phyloP scores from a whole-genome alignment of 30 jellyfish, hydroid and myxozoan species.

The Morbakka virulenta region DNA sequence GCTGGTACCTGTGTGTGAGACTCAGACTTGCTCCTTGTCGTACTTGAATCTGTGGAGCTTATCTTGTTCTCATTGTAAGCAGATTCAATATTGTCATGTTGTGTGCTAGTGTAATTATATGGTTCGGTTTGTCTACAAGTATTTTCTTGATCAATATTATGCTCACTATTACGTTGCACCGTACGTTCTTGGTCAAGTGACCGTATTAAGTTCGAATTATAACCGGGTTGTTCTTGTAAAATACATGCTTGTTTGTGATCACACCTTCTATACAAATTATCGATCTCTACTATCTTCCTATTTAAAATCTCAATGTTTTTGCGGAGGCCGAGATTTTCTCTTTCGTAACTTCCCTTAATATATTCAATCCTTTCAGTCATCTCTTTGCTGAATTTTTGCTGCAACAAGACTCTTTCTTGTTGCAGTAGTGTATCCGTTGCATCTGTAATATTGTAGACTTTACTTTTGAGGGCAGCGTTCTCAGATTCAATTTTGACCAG shows the following conservation, averaged over 20 bases:
- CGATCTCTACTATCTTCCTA: constrained; percentile 38
- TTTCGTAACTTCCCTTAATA: constrained; percentile 70
- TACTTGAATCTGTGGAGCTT: not conserved
- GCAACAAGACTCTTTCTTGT: constrained; percentile 55
- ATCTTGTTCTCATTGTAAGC: not conserved
- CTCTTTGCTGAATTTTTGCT: constrained; percentile 73
- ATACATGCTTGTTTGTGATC: not conserved
- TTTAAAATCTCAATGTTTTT: constrained; percentile 38
- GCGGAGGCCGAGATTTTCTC: constrained; percentile 72
- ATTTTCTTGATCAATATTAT: not conserved
- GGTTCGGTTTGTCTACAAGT: not conserved
- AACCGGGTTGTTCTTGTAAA: not conserved
- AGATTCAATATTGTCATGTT: not conserved
- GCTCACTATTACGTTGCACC: not conserved
- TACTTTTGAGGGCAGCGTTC: constrained; percentile 42
- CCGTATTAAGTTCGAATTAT: not conserved
- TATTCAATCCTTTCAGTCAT: constrained; percentile 75
- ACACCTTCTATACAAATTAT: not conserved
- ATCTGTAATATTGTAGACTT: constrained; percentile 26
- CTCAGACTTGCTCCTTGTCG: not conserved
- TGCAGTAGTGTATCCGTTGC: constrained; percentile 11
- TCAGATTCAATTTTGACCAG: constrained; percentile 44
- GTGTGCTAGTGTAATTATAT: not conserved
- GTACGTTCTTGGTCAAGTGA: not conserved
- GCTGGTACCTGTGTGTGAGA: not conserved